Evolutionary conservation across 2,113 vertebrate genomes (phyloP).

Genomic region (Oryzias woworae): DNA sequence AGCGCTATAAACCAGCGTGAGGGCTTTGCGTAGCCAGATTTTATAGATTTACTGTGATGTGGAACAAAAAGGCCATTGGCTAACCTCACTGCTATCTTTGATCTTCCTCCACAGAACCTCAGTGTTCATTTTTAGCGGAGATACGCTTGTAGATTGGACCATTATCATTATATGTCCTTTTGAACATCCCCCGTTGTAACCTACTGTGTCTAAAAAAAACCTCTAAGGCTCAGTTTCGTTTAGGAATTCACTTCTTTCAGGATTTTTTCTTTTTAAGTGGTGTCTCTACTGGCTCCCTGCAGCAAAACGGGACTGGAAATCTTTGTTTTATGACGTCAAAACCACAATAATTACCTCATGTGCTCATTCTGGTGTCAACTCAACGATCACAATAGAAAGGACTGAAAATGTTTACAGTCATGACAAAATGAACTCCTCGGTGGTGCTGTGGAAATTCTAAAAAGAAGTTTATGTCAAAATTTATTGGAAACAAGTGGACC

Average conservation of each 20-base stretch:
- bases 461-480: neutral
- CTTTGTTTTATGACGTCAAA: slow-evolving; percentile 41
- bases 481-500: neutral
- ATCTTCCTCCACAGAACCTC: slow-evolving; percentile 24
- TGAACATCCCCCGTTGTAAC: slow-evolving; percentile 22
- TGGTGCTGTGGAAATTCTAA: neutral
- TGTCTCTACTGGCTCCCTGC: slow-evolving; percentile 26
- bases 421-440: neutral
- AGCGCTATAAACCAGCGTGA: slow-evolving; percentile 14
- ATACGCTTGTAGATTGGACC: slow-evolving; percentile 37
- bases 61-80: slow-evolving; percentile 43
- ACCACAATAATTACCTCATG: slow-evolving; percentile 37
- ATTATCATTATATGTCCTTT: slow-evolving; percentile 33
- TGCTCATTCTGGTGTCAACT: slow-evolving; percentile 7
- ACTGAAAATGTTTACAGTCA: slow-evolving; percentile 16
- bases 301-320: slow-evolving; percentile 33
- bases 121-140: slow-evolving; percentile 15
- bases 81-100: slow-evolving; percentile 18
- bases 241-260: slow-evolving; percentile 17
- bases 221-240: slow-evolving; percentile 24
- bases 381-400: too few relatives aligned
- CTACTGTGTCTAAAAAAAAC: slow-evolving; percentile 28
- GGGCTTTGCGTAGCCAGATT: slow-evolving; percentile 21
- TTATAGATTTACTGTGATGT: slow-evolving; percentile 26
- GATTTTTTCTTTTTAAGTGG: slow-evolving; percentile 40